Evolutionary conservation across 2,888 invertebrate genomes (phyloP).

Genomic region (Apamea epomidion): DNA sequence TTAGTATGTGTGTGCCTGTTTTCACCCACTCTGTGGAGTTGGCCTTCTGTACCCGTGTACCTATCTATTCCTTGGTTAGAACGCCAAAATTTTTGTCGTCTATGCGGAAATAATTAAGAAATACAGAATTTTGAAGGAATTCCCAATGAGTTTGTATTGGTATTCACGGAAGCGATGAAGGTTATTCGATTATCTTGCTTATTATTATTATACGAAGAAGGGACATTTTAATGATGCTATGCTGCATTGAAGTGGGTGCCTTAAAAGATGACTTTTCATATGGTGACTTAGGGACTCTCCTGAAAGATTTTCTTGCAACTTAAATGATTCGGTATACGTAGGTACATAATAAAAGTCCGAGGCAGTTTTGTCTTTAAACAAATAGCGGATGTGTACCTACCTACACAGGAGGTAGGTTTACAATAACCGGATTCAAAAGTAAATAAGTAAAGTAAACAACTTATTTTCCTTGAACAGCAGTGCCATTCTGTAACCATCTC

Average conservation of each 20-base stretch:
- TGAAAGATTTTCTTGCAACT: not conserved
- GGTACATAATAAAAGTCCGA: not conserved
- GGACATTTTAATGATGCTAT: conserved; percentile 25
- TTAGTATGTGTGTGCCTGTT: not conserved
- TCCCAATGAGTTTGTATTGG: conserved; percentile 61
- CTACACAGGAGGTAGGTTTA: not conserved
- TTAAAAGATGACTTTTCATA: not conserved
- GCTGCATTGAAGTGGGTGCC: not conserved
- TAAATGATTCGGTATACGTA: not conserved
- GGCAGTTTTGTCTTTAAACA: not conserved
- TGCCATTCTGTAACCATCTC: no score
- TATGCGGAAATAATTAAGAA: conserved; percentile 65
- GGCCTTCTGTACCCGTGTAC: conserved; percentile 2
- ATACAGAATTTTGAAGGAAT: conserved; percentile 63
- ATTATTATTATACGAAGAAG: conserved; percentile 36
- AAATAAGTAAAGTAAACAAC: not conserved
- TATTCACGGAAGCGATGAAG: conserved; percentile 44
- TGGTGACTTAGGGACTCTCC: not conserved
- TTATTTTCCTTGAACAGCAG: not conserved
- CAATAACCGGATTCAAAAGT: not conserved
- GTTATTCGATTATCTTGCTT: conserved; percentile 49
- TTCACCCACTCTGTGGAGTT: not conserved
- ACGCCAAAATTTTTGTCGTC: conserved; percentile 60
- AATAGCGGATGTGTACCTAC: not conserved
- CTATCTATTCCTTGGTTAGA: not conserved